Base-by-base conservation (phyloP, 2,888 invertebrate species). In the Gibbula magus region DNA sequence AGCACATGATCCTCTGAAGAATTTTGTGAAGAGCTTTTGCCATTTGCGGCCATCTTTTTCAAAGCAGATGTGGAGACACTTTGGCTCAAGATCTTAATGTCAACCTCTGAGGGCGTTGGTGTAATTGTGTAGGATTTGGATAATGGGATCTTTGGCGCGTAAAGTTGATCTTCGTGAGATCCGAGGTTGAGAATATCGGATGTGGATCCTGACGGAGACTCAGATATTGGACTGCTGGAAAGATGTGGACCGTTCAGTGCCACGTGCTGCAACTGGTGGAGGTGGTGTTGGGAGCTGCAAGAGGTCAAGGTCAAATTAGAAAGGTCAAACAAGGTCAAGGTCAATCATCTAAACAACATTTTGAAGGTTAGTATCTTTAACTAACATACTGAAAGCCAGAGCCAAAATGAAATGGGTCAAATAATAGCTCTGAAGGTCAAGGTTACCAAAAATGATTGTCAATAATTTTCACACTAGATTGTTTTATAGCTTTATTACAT, bases 101-200 rank as follows among this genome's bases (percentile, higher is more conserved):
- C 54, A 4, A 54, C 53, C 10, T 76, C 76, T 0, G 76, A 76
- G 5, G 53, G 54, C 2, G 56, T 32, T 8, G 56, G 56, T 8
- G 76, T 39, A 25, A 56, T n/a, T 20, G 53, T 35, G 35, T 76
- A 76, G 18, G 76, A 76, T 5, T 76, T 53, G 10, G 76, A 76
- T 20, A 54, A 35, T 2, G 61, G 61, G 29, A 61, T 61, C 16
- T 29, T 61, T 18, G 61, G 29, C 18, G n/a, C 18, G 61, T 61
- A 61, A 4, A 29, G 29, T 4, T 29, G 61, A 4, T 61, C 61
- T 8, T 61, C 61, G 29, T 29, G 29, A 16, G 61, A 61, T 61
- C 61, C 16, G 7, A 29, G 25, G n/a, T 61, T 25, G 61, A 61
- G 25, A 3, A 16, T 22, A 16, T 61, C 61, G 0, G 61, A n/a